A percentile compares a stretch with the other conserved stretches of the same genome.
phyloP scores from a whole-genome alignment of 2,113 vertebrate genomes.

The Lagopus leucura region DNA sequence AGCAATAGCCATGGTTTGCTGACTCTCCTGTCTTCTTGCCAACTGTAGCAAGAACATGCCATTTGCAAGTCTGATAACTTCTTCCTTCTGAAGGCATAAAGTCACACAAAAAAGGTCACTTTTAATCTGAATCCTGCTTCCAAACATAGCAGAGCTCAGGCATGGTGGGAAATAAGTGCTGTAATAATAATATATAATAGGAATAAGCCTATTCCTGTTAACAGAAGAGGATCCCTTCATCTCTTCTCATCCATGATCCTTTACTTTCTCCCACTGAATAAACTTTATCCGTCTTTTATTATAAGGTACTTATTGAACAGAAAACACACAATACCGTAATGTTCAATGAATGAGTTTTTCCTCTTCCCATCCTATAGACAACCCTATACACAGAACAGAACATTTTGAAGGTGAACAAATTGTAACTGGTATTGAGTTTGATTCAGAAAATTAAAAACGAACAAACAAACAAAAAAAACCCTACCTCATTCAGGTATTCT shows the following conservation, averaged over 20 bases:
- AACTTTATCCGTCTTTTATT: not conserved
- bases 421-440: not conserved
- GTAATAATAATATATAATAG: no score
- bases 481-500: not conserved
- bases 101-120: conserved; percentile 9
- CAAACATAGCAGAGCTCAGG: not conserved
- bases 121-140: conserved; percentile 1
- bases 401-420: not conserved
- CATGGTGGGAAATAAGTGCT: not conserved
- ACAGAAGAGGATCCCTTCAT: not conserved
- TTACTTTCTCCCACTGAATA: not conserved
- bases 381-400: not conserved
- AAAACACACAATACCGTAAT: not conserved
- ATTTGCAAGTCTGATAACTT: conserved; percentile 25
- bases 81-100: conserved; percentile 3
- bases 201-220: not conserved
- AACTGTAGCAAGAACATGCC: conserved; percentile 22
- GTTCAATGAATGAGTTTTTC: not conserved
- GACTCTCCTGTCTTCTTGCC: not conserved
- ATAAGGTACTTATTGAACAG: not conserved
- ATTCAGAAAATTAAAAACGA: not conserved
- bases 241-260: not conserved
- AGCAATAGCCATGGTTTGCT: not conserved
- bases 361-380: not conserved
- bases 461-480: not conserved